These are phyloP conservation scores for Sebastolobus alascanus DNA, from an alignment of 2,797 vertebrate species.

Conservation along the genomic window DNA sequence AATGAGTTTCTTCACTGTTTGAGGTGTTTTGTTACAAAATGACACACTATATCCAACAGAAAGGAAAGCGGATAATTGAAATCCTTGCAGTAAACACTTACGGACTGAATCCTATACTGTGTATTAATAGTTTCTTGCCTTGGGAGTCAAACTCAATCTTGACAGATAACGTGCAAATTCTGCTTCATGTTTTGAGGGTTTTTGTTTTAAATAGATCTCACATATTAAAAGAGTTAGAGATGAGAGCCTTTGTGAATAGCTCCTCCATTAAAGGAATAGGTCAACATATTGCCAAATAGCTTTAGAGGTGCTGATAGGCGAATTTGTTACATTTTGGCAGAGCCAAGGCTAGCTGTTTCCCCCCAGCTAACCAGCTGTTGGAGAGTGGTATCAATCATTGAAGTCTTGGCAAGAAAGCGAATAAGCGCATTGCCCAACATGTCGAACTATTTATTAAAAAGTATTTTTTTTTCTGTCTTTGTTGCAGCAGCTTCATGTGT, in stretches of 20 bases:
- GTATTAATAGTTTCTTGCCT: slow-evolving; percentile 1
- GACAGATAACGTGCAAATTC: not conserved
- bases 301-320: not conserved
- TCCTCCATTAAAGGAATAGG: not conserved
- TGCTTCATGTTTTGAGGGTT: not conserved
- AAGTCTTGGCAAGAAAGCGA: not conserved
- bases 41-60: slow-evolving; percentile 25
- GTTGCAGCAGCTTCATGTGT: not conserved
- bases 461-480: not conserved
- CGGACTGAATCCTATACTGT: not conserved
- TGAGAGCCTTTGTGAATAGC: no score
- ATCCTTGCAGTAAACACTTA: slow-evolving; percentile 11
- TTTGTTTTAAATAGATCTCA: not conserved
- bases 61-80: slow-evolving; percentile 26
- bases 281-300: not conserved
- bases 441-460: not conserved
- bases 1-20: slow-evolving; percentile 56
- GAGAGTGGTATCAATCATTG: not conserved
- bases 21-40: slow-evolving; percentile 44
- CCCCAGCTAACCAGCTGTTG: no score
- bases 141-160: slow-evolving; percentile 2
- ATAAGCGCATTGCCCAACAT: not conserved
- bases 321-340: not conserved
- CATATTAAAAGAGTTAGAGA: not conserved
- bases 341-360: not conserved